These are phyloP conservation scores for Chaetophractus vellerosus DNA, from an alignment of 2,797 vertebrate species.

Conservation along the genomic window DNA sequence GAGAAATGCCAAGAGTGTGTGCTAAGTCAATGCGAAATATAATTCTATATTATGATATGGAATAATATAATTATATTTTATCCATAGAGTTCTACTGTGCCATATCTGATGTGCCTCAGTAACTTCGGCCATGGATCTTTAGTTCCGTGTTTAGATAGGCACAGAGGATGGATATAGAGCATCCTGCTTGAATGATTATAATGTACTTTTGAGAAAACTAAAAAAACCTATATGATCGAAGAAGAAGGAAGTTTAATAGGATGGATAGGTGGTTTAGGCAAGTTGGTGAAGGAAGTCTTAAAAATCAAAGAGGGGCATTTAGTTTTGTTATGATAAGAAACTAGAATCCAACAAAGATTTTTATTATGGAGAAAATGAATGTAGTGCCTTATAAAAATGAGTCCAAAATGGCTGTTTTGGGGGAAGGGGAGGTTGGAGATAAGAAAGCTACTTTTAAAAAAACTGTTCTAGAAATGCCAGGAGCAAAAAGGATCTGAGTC, in stretches of 20 bases:
- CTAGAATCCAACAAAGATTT: background rate
- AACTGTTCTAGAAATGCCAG: background rate
- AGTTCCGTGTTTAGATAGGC: background rate
- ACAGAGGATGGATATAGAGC: background rate
- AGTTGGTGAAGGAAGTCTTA: background rate
- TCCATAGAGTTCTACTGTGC: background rate
- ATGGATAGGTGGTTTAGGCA: background rate
- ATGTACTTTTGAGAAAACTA: slow-evolving; percentile 11
- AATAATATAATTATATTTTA: too few relatives aligned
- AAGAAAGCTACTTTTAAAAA: background rate
- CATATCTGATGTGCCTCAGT: background rate
- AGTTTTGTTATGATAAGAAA: background rate
- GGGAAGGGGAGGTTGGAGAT: background rate
- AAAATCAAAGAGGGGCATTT: background rate
- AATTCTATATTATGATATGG: too few relatives aligned
- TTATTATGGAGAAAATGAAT: background rate
- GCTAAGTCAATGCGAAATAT: background rate
- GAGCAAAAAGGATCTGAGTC: slow-evolving; percentile 5
- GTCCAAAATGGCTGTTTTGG: background rate
- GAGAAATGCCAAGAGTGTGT: background rate
- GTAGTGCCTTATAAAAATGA: background rate
- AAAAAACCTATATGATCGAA: background rate
- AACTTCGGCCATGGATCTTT: background rate
- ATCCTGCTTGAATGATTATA: background rate
- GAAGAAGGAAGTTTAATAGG: background rate